These are phyloP conservation scores for Platysternon megacephalum DNA, from an alignment of 2,113 vertebrate species.

Conservation along the genomic window DNA sequence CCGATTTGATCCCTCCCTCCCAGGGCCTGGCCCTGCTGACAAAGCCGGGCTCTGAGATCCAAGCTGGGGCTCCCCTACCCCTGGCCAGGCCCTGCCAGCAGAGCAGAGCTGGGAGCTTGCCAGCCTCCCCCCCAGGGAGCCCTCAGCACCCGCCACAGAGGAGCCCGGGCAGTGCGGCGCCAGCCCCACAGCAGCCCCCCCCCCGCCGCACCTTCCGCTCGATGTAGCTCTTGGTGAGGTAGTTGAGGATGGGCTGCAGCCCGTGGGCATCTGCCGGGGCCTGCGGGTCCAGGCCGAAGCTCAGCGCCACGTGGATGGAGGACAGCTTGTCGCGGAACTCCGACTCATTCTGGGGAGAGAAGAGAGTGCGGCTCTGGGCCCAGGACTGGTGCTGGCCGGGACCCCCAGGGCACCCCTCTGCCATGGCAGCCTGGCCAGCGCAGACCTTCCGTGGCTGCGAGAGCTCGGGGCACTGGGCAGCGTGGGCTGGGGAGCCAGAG, in stretches of 20 bases:
- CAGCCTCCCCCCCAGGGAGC: background rate
- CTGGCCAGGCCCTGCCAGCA: background rate
- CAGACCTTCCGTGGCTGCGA: background rate
- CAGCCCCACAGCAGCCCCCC: background rate
- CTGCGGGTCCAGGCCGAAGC: constrained; percentile 87
- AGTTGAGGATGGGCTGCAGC: constrained; percentile 88
- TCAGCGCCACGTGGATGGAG: constrained; percentile 88
- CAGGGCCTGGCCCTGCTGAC: background rate
- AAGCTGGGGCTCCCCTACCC: background rate
- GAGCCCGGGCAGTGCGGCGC: background rate
- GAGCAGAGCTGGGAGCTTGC: background rate
- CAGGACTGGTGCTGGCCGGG: background rate
- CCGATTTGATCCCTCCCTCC: background rate
- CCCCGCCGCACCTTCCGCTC: constrained; percentile 88
- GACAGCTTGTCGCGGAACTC: constrained; percentile 95
- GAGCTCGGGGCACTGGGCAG: background rate
- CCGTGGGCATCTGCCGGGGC: constrained; percentile 82
- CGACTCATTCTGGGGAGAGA: constrained; percentile 84
- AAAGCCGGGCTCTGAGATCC: background rate
- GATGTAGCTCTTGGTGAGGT: constrained; percentile 82
- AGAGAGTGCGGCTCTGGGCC: background rate
- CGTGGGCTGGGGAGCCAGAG: background rate
- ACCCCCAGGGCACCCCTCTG: too few relatives aligned
- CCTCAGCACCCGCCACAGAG: background rate
- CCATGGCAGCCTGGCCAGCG: too few relatives aligned